These are phyloP conservation scores for Drosophila ezoana DNA, from an alignment of 2,888 invertebrate genomes.

Conservation along the genomic window DNA sequence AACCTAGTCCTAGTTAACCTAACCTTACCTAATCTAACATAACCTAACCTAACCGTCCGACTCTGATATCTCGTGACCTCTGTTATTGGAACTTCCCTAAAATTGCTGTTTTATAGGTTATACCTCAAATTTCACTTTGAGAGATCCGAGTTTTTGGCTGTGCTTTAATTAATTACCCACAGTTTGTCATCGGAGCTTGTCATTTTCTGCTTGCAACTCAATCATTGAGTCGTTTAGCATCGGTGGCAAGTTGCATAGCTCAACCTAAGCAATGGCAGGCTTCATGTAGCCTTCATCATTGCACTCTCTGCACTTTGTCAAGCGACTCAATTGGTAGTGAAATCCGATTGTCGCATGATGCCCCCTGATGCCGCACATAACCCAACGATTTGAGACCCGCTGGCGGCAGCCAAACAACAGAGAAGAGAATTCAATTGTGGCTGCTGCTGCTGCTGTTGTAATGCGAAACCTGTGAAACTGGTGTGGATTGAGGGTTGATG, in stretches of 20 bases:
- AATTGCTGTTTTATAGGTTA: no score
- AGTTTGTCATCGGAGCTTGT: background rate
- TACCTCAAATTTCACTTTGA: no score
- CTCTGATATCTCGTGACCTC: no score
- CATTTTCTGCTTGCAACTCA: background rate
- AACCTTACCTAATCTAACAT: no score
- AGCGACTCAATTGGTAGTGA: slow-evolving; percentile 26
- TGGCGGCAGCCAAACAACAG: slow-evolving; percentile 43
- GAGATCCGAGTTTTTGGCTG: background rate
- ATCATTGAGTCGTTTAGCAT: slow-evolving; percentile 8
- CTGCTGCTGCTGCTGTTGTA: slow-evolving; percentile 49
- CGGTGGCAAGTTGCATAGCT: slow-evolving; percentile 23
- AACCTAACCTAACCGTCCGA: no score
- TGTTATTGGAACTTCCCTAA: no score
- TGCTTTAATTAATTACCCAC: background rate
- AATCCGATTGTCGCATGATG: slow-evolving; percentile 7
- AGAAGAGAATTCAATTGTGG: slow-evolving; percentile 67
- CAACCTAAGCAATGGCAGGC: slow-evolving; percentile 18
- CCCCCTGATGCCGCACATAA: background rate
- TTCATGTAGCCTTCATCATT: slow-evolving; percentile 6
- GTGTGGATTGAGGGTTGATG: background rate
- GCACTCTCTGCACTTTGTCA: slow-evolving; percentile 34
- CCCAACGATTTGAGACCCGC: slow-evolving; percentile 32
- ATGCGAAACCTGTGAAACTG: slow-evolving; percentile 54
- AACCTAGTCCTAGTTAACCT: no score